A percentile compares a stretch with the other conserved stretches of the same genome.
phyloP scores from a whole-genome alignment of 2,888 invertebrate genomes.

The Geophilus truncorum region DNA sequence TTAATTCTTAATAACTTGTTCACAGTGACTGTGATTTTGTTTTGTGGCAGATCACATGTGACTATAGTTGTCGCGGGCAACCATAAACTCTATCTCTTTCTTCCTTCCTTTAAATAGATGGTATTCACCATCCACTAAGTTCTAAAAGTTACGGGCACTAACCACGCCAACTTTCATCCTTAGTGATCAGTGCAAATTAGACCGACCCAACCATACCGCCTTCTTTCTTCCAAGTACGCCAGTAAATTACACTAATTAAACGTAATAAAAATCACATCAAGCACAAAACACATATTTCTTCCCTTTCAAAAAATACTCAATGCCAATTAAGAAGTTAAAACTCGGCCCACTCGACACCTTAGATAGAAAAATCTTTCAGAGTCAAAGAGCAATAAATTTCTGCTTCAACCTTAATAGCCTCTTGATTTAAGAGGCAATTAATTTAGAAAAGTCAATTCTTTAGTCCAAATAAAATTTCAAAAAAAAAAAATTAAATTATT shows the following conservation, averaged over 20 bases:
- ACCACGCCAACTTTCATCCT: too few species aligned
- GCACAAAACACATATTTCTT: background rate
- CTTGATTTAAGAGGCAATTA: conserved; percentile 13
- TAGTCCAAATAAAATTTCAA: background rate
- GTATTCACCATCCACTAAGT: too few species aligned
- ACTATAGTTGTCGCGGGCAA: too few species aligned
- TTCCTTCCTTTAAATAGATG: too few species aligned
- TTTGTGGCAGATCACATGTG: too few species aligned
- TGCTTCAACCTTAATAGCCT: conserved; percentile 19
- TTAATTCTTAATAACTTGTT: too few species aligned
- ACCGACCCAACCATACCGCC: too few species aligned
- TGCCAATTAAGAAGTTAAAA: background rate
- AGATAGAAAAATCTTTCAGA: background rate
- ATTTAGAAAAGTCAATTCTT: conserved; percentile 10
- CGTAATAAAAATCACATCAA: background rate
- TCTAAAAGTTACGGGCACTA: too few species aligned
- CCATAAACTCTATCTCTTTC: too few species aligned
- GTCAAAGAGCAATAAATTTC: background rate
- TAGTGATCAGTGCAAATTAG: too few species aligned
- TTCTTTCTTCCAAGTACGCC: background rate
- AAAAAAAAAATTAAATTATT: background rate
- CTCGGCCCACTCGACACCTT: conserved; percentile 3
- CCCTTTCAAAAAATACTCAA: background rate
- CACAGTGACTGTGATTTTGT: too few species aligned
- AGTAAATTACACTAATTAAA: background rate